Evolutionary conservation across 2,888 invertebrate genomes (phyloP), one percentile per base, ranked within the genome.

Genomic region (Drosophila histrio): DNA sequence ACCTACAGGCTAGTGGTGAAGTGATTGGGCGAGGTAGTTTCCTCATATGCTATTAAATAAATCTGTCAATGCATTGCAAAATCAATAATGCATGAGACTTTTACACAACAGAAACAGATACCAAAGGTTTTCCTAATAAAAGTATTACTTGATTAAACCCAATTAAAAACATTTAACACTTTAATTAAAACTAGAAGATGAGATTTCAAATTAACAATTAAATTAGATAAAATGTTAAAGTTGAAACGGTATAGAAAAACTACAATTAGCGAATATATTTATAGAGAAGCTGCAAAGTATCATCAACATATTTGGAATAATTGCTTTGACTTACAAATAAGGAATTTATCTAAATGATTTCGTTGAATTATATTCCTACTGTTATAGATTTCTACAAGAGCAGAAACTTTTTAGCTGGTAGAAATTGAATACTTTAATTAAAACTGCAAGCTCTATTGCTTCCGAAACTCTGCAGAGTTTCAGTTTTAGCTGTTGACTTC

Each of bases 11-110:
- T 17, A 34, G 2, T 28, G 26, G 28, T 13, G 28, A 38, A 26
- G 38, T 28, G 50, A 28, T 50, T 38, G 50, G 26, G 1, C 19
- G 19, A 26, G 26, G 36, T 28, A 13, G 8, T 13, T 26, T 44
- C 26, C 43, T 30, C 19, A 3, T 30, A 17, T 38, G 53, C 13
- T 19, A 39, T 36, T 43, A 43, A 57, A 58, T 11, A 49, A 52
- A 52, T 52, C 53, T 58, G 76, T 19, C 49, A 44, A 56, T 63
- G 64, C 36, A 49, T 19, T 41, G 39, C 7, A 15, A 61, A 73
- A 75, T 75, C 77, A 73, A 75, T 75, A 75, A 61, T 64, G 60
- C 43, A 39, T 43, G 8, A 9, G 7, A n/a, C 6, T 3, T 3
- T 39, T 17, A 7, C 30, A 36, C 9, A 17, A 21, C 1, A 38